Evolutionary conservation across 2,113 vertebrate genomes (phyloP).

Genomic region (Fregata magnificens): DNA sequence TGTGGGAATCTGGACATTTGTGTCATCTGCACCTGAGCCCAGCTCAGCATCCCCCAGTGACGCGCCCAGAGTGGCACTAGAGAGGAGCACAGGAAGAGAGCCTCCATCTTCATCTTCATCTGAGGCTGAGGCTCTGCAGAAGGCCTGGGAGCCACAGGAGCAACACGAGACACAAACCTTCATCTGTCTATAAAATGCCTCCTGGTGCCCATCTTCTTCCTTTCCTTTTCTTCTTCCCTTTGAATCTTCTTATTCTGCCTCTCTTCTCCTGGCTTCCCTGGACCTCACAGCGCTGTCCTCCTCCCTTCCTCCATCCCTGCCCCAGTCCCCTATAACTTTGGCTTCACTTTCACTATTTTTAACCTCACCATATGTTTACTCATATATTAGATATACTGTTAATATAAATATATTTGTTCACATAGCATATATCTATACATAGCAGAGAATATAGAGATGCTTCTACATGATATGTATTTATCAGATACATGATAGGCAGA

Average conservation of each 20-base stretch:
- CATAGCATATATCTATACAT: not conserved
- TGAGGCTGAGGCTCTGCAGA: not conserved
- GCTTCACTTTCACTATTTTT: not conserved
- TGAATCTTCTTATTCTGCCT: not conserved
- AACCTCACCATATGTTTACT: not conserved
- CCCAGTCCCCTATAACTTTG: not conserved
- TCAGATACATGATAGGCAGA: not conserved
- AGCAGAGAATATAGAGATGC: not conserved
- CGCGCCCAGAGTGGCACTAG: not conserved
- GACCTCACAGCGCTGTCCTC: not conserved
- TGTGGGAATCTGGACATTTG: not conserved
- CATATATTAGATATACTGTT: not conserved
- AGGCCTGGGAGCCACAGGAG: not conserved
- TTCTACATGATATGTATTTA: not conserved
- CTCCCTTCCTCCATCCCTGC: not conserved
- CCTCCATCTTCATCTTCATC: not conserved
- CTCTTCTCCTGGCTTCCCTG: not conserved
- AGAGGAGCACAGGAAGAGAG: not conserved
- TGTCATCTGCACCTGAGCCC: not conserved
- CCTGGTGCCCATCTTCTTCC: not conserved
- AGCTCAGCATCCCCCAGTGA: not conserved
- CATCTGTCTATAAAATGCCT: not conserved
- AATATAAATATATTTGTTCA: not conserved
- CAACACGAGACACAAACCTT: not conserved
- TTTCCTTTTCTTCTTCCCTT: not conserved